Base-by-base conservation (phyloP, 2,113 vertebrate species). In the Harpagus bidentatus region DNA sequence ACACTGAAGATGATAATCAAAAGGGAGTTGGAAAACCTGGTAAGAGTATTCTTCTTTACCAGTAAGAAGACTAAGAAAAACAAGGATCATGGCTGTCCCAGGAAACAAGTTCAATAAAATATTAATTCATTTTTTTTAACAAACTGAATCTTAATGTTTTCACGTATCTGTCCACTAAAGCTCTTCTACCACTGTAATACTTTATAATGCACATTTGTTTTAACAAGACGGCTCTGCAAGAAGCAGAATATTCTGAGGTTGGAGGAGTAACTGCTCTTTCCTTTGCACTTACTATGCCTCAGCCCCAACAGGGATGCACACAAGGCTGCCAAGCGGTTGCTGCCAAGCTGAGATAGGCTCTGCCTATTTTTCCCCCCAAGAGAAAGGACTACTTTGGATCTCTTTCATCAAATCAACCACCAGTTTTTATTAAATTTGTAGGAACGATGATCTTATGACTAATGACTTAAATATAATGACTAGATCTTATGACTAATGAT, bases 401-500 rank as follows among this genome's bases (percentile, higher is more conserved):
- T 67, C 61, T 21, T 36, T 3, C 61, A 94, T 21, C 59, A 82
- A 84, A 78, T 26, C 62, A 94, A 89, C 47, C 43, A 82, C 16
- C 18, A 61, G 23, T 28, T 97, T 67, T 94, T 84, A 91, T 87
- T 55, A 42, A 16, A 81, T 83, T 62, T 67, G 36, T 61, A 82
- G 81, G 6, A 82, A 86, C 1, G 4, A 87, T 91, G 69, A 91
- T 96, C 91, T 91, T 77, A 91, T 94, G 91, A 95, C 87, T 96
- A 95, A 95, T 22, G 52, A 93, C 72, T 96, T 88, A 58, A 73
- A 89, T 63, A 23, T 86, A 95, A 92, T 92, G 65, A 95, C 89
- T 96, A 71, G 91, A 89, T 96, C 88, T 94, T 59, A 96, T 95
- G 93, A 94, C 84, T 95, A 95, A 95, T 70, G 36, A 93, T 65